These are phyloP conservation scores for Romanomermis culicivorax DNA, from an alignment of 2,888 invertebrate genomes.

Conservation along the genomic window DNA sequence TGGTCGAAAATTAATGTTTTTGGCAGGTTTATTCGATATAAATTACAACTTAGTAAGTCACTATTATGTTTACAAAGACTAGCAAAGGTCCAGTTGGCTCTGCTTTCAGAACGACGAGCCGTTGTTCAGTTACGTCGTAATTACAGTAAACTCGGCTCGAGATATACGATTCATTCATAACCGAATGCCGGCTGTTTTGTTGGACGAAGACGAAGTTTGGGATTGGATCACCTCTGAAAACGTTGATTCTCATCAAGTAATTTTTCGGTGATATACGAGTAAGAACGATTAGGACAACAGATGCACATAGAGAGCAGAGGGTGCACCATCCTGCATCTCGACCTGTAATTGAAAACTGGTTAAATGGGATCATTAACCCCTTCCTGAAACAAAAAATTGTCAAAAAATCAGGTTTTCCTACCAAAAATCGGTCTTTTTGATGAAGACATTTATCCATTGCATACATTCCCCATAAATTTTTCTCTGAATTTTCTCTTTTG, in stretches of 20 bases:
- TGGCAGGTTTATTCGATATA: background rate
- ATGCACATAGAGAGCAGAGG: too few relatives aligned
- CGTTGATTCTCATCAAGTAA: background rate
- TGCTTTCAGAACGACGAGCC: background rate
- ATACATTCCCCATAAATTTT: too few relatives aligned
- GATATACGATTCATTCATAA: background rate
- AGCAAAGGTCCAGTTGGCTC: background rate
- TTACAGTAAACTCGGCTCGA: background rate
- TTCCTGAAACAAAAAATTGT: too few relatives aligned
- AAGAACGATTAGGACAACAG: too few relatives aligned
- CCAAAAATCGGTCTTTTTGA: too few relatives aligned
- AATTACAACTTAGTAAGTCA: background rate
- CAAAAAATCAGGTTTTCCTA: too few relatives aligned
- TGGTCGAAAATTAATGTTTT: background rate
- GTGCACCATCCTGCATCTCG: too few relatives aligned
- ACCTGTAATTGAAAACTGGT: too few relatives aligned
- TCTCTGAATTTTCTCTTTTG: too few relatives aligned
- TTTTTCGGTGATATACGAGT: too few relatives aligned
- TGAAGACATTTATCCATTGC: too few relatives aligned
- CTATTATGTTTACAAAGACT: background rate
- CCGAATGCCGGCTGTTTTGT: slow-evolving; percentile 1
- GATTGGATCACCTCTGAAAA: background rate
- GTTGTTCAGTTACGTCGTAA: background rate
- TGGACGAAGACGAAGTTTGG: background rate
- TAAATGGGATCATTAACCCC: too few relatives aligned